phyloP scores from a whole-genome alignment of 1,140 invertebrate species.

The Anastrepha ludens region DNA sequence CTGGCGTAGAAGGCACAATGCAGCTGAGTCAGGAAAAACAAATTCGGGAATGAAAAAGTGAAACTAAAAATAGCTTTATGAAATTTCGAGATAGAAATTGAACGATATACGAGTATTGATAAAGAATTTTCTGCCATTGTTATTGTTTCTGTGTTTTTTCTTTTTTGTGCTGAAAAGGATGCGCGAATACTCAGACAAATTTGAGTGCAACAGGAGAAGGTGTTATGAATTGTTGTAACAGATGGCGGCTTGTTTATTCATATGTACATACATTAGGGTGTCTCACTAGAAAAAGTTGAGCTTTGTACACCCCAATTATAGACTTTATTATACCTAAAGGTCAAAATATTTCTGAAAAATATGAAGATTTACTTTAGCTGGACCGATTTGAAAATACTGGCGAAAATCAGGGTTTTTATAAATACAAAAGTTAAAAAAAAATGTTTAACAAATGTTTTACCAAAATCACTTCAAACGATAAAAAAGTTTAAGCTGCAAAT shows the following conservation, averaged over 20 bases:
- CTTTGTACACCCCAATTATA: too few relatives aligned
- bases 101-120: background rate
- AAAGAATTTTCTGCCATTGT: background rate
- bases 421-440: too few relatives aligned
- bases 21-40: background rate
- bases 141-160: background rate
- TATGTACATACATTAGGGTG: too few relatives aligned
- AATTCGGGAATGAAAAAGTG: background rate
- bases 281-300: too few relatives aligned
- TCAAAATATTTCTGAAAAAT: too few relatives aligned
- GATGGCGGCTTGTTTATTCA: background rate
- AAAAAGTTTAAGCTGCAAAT: too few relatives aligned
- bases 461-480: too few relatives aligned
- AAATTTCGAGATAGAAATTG: constrained; percentile 34
- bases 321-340: too few relatives aligned
- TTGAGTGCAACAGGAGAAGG: background rate
- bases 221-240: constrained; percentile 9
- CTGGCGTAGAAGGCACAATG: constrained; percentile 11
- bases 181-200: background rate
- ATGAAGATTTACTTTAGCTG: too few relatives aligned
- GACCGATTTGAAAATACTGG: too few relatives aligned
- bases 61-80: background rate
- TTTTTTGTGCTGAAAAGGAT: background rate
- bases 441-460: too few relatives aligned
- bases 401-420: too few relatives aligned